Percentiles rank a stretch among this genome's conserved stretches.
phyloP scores from a whole-genome alignment of 2,797 vertebrate species.

The Falco cherrug region DNA sequence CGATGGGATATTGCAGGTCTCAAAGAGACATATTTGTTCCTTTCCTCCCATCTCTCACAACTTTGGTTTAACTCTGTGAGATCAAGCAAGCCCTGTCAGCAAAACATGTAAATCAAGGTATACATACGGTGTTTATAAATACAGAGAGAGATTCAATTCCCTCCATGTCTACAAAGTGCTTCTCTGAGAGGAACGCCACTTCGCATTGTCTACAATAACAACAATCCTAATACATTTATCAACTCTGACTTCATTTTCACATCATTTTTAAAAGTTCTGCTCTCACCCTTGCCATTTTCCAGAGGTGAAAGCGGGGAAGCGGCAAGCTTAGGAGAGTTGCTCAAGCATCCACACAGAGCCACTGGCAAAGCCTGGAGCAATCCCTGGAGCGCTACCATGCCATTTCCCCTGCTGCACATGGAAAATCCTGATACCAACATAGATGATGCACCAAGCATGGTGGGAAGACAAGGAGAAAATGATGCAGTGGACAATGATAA shows the following conservation, averaged over 20 bases:
- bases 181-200: neutral
- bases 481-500: neutral
- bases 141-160: neutral
- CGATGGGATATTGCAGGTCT: neutral
- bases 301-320: neutral
- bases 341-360: neutral
- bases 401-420: neutral
- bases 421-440: neutral
- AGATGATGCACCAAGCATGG: neutral
- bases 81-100: neutral
- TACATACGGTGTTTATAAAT: neutral
- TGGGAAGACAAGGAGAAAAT: neutral
- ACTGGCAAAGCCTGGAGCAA: neutral
- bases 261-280: neutral
- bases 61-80: neutral
- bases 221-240: neutral
- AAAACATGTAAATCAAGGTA: neutral
- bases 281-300: neutral
- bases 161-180: neutral
- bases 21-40: neutral
- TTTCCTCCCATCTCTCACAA: neutral
- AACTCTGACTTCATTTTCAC: neutral
- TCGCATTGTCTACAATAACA: neutral
- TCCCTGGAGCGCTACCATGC: neutral
- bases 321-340: neutral